These are phyloP conservation scores for Omphaloscelis lunosa DNA, from an alignment of 2,888 invertebrate species.

Conservation along the genomic window DNA sequence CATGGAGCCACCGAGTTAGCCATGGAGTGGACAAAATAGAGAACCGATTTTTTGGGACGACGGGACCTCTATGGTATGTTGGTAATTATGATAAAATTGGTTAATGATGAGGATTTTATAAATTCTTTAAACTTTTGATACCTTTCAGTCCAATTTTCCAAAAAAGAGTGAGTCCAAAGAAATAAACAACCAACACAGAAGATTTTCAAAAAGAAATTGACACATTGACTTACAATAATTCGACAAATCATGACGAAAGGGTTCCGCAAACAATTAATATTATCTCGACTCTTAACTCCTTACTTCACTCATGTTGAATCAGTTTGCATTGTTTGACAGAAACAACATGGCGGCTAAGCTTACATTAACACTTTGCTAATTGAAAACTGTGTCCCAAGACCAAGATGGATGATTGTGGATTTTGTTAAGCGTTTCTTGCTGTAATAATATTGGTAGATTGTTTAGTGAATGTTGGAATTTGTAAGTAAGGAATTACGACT, in stretches of 20 bases:
- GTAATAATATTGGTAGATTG: constrained; percentile 5
- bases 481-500: background rate
- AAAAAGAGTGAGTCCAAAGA: background rate
- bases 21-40: background rate
- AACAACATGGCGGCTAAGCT: constrained; percentile 59
- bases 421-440: constrained; percentile 37
- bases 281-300: constrained; percentile 13
- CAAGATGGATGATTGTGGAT: constrained; percentile 53
- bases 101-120: background rate
- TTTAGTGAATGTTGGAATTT: background rate
- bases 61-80: background rate
- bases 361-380: constrained; percentile 65
- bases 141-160: background rate
- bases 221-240: background rate
- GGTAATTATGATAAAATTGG: background rate
- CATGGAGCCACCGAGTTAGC: too few species aligned
- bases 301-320: constrained; percentile 44
- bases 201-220: background rate
- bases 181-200: background rate
- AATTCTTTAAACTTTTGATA: background rate
- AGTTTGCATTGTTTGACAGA: constrained; percentile 61
- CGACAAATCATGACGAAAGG: constrained; percentile 34
- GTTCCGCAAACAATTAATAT: constrained; percentile 51
- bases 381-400: constrained; percentile 51
- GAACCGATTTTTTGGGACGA: background rate